These are phyloP conservation scores for Ochropacha duplaris DNA, from an alignment of 2,888 invertebrate genomes.

Conservation along the genomic window DNA sequence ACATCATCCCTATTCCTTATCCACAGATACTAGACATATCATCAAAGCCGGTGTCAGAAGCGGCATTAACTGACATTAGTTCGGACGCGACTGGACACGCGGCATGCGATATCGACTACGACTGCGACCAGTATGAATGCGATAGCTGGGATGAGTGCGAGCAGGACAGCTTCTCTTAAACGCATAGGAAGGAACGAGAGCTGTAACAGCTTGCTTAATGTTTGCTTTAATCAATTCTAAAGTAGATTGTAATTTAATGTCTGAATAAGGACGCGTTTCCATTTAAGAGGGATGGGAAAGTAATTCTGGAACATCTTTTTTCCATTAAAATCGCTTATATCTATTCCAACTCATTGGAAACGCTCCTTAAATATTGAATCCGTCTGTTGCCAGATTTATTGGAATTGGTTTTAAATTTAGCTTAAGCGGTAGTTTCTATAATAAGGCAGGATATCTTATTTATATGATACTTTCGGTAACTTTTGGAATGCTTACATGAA, in stretches of 20 bases:
- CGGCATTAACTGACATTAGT: constrained; percentile 76
- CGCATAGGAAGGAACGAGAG: constrained; percentile 1
- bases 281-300: not conserved
- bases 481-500: not conserved
- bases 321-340: not conserved
- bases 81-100: constrained; percentile 81
- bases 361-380: constrained; percentile 5
- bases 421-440: not conserved
- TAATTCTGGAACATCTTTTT: not conserved
- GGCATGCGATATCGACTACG: constrained; percentile 80
- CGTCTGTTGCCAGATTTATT: not conserved
- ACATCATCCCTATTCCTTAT: not conserved
- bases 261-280: not conserved
- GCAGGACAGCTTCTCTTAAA: constrained; percentile 78
- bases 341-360: not conserved
- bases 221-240: not conserved
- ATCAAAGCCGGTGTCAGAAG: constrained; percentile 78
- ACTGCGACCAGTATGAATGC: constrained; percentile 76
- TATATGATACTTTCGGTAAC: not conserved
- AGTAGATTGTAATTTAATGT: not conserved
- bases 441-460: not conserved
- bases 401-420: constrained; percentile 4
- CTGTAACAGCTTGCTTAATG: not conserved
- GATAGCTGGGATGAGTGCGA: constrained; percentile 83
- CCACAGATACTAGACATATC: constrained; percentile 76